These are phyloP conservation scores for Sebastes ruberrimus DNA, from an alignment of 2,797 vertebrate species.

Conservation along the genomic window DNA sequence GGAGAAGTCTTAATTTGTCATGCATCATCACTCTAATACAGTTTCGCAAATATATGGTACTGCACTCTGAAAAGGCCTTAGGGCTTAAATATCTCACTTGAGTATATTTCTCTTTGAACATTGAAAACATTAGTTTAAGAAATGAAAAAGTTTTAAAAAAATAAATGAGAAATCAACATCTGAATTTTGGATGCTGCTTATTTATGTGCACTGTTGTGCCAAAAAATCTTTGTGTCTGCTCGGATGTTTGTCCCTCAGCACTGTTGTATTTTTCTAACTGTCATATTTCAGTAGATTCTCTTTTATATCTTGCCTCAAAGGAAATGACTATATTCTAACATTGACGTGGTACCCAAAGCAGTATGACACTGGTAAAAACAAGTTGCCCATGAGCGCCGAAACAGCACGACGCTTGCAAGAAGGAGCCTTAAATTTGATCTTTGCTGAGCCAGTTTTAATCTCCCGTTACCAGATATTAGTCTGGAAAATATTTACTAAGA, in stretches of 20 bases:
- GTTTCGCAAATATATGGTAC: slow-evolving; percentile 17
- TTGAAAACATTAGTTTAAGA: not conserved
- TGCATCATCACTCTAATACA: slow-evolving; percentile 11
- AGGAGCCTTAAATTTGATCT: not conserved
- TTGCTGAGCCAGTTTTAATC: not conserved
- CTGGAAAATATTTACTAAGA: not conserved
- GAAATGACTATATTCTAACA: not conserved
- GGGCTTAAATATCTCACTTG: slow-evolving; percentile 20
- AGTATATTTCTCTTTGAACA: slow-evolving; percentile 18
- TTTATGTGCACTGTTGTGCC: not conserved
- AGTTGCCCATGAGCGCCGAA: not conserved
- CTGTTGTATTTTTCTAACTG: not conserved
- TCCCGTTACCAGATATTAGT: not conserved
- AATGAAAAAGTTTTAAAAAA: not conserved
- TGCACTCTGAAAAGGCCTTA: slow-evolving; percentile 4
- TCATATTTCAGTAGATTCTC: not conserved
- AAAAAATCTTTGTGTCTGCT: not conserved
- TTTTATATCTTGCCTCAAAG: not conserved
- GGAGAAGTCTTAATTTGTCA: slow-evolving; percentile 15
- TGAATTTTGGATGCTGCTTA: not conserved
- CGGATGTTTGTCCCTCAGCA: not conserved
- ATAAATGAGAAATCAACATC: not conserved
- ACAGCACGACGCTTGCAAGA: not conserved
- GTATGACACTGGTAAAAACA: not conserved
- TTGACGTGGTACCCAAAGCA: not conserved